Base-by-base conservation (phyloP, 2,797 vertebrate genomes). In the Nannoperca obscura region DNA sequence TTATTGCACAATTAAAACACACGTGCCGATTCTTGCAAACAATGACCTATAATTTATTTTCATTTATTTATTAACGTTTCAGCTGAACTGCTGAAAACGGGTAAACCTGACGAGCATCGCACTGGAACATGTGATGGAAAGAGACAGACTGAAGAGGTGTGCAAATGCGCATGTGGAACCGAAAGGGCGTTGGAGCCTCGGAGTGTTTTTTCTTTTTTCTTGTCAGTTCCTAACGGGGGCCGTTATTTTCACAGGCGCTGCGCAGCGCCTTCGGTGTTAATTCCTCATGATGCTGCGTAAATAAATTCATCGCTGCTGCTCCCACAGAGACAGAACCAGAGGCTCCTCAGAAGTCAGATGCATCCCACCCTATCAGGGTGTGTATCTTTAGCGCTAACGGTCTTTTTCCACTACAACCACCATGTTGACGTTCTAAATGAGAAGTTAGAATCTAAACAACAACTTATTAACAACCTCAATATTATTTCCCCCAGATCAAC, bases 251-350 rank as follows among this genome's bases (percentile, higher is more conserved):
- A 70, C 68, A 49, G 49, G 65, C 46, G 30, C 49, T 34, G 54
- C 1, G 38, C 70, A 67, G 79, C 86, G 40, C 82, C 88, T 88
- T 80, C 36, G 42, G 84, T 87, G 81, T 86, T 89, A 71, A 88
- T 76, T 85, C 88, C 81, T 88, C 83, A 79, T 44, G 75, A 88
- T 78, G 75, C 71, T 68, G 88, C 79, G 86, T 77, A 82, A 93
- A 93, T 91, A 60, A 82, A 93, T 92, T 89, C 87, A 89, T 86
- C 12, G 84, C 42, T 53, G 76, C 70, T 71, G 85, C 61, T 72
- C 44, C 67, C 59, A 76, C 53, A 76, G 71, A 86, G 80, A 76
- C 68, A 71, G 40, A 86, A 64, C 70, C 54, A 72, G 32, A 81
- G 22, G 49, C 52, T 78, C 44, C 42, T 65, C 42, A 65, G 71